Conservation (phyloP, 2,888 invertebrate species). For the Teleogryllus oceanicus region DNA sequence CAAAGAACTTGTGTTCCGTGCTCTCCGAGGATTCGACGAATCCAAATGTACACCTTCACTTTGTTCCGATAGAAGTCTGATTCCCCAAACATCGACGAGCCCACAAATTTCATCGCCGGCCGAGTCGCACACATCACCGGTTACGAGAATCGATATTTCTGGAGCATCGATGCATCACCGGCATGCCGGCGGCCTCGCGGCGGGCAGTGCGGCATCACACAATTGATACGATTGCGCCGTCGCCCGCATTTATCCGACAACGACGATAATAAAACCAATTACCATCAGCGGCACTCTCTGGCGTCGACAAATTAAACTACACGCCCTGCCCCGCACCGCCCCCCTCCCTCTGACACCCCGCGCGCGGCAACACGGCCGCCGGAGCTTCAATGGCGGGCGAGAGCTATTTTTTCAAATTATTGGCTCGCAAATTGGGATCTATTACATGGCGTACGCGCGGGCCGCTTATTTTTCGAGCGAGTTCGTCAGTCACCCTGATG, state of each 20-base stretch:
- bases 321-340: neutral
- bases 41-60: too few species aligned
- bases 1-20: too few species aligned
- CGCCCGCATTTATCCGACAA: slow-evolving; percentile 5
- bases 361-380: neutral
- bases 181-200: too few species aligned
- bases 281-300: neutral
- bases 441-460: neutral
- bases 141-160: too few species aligned
- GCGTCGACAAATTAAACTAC: slow-evolving; percentile 18
- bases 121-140: too few species aligned
- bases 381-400: neutral
- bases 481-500: too few species aligned
- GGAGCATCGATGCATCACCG: too few species aligned
- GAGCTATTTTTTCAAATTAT: slow-evolving; percentile 18
- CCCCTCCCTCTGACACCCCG: neutral
- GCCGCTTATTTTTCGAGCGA: too few species aligned
- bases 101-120: too few species aligned
- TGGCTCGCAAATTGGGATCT: slow-evolving; percentile 10
- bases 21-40: too few species aligned
- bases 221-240: neutral
- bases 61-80: too few species aligned
- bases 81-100: too few species aligned
- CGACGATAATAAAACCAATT: slow-evolving; percentile 18
- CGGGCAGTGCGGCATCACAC: neutral